Conservation (phyloP, 2,797 vertebrate species). For the Enteromius argenteus region DNA sequence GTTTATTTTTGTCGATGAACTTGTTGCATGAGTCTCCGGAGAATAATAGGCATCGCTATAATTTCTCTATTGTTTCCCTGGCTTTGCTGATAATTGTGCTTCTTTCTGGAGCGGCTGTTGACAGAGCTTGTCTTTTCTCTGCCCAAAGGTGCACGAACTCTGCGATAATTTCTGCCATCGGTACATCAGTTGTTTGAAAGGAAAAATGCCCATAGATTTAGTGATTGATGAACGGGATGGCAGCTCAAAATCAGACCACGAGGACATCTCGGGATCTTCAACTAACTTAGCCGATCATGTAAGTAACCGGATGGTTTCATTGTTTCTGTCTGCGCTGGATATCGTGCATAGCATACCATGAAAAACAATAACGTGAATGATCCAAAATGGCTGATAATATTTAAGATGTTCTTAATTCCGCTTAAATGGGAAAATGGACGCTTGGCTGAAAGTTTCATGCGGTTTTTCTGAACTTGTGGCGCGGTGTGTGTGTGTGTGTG, state of each 20-base stretch:
- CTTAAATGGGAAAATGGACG: not conserved
- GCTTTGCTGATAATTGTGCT: slow-evolving; percentile 86
- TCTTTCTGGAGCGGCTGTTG: slow-evolving; percentile 82
- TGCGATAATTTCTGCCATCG: slow-evolving; percentile 99
- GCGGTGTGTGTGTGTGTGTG: not conserved
- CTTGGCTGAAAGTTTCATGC: not conserved
- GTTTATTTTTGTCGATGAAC: slow-evolving; percentile 80
- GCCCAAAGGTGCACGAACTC: slow-evolving; percentile 95
- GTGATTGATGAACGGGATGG: slow-evolving; percentile 99
- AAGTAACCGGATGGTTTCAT: slow-evolving; percentile 78
- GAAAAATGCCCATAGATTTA: slow-evolving; percentile 99
- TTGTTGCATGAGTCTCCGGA: slow-evolving; percentile 94
- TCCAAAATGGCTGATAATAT: no score
- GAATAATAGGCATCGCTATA: slow-evolving; percentile 91
- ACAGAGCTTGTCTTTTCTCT: slow-evolving; percentile 68
- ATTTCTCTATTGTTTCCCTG: slow-evolving; percentile 96
- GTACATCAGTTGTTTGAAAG: slow-evolving; percentile 99
- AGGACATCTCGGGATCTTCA: slow-evolving; percentile 98
- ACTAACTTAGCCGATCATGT: slow-evolving; percentile 99
- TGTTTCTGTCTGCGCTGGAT: not conserved
- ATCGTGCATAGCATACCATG: no score
- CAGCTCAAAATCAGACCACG: slow-evolving; percentile 98
- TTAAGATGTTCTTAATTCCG: not conserved
- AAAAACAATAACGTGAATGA: not conserved
- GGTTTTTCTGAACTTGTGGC: not conserved